These are phyloP conservation scores for Chiloscyllium plagiosum DNA, from an alignment of 2,113 vertebrate species.

Conservation along the genomic window DNA sequence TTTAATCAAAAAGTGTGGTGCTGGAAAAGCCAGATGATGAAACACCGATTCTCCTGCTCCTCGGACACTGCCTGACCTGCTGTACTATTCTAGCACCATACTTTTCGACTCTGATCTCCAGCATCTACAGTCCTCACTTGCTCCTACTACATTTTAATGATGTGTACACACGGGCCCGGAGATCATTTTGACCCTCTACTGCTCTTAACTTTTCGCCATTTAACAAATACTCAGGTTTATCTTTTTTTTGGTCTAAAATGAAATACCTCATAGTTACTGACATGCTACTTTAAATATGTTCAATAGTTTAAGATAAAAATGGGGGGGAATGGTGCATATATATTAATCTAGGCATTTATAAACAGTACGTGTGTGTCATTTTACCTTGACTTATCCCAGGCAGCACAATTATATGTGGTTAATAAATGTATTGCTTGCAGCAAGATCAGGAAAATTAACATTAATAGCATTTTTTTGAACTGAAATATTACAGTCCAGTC, in stretches of 20 bases:
- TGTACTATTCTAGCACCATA: too few species aligned
- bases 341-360: background rate
- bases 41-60: too few species aligned
- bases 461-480: background rate
- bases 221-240: background rate
- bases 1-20: background rate
- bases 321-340: background rate
- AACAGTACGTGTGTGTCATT: background rate
- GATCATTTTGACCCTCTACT: background rate
- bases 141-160: background rate
- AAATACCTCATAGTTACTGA: background rate
- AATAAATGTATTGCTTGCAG: conserved; percentile 6
- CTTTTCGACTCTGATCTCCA: too few species aligned
- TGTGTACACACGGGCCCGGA: background rate
- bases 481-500: background rate
- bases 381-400: background rate
- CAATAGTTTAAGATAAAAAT: background rate
- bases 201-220: background rate
- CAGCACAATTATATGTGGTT: background rate
- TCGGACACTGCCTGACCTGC: too few species aligned
- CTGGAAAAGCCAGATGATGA: too few species aligned
- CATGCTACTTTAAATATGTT: background rate
- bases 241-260: background rate
- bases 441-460: background rate
- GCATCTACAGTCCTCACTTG: too few species aligned